Base-by-base conservation (phyloP, 2,797 vertebrate genomes). In the Sebastes kiyomatsui region DNA sequence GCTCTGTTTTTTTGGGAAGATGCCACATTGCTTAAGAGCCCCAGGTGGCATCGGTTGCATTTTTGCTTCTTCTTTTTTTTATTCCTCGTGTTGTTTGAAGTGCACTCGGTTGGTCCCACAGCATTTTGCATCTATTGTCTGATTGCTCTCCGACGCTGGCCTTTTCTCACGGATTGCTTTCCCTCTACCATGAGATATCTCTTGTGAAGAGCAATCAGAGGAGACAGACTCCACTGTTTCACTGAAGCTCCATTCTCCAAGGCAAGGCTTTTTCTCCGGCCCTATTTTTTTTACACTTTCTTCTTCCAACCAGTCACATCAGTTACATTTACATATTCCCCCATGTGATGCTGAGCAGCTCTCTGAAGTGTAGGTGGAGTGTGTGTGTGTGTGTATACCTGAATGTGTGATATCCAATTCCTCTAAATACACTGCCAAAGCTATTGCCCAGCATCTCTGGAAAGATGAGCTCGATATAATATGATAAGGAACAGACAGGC, bases 41-140 rank as follows among this genome's bases (percentile, higher is more conserved):
- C 72, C 72, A 70, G 81, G 82, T 87, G 84, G 60, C 65, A 67
- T 77, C 23, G 22, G 56, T 42, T 72, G 68, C 4, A 1, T 67
- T 81, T 78, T 77, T 67, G 27, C 38, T 76, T 80, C 38, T 72
- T 35, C 65, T 46, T 67, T 72, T 83, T 79, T 58, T 22, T n/a
- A 23, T 25, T 30, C 4, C 4, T 2, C 0, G 5, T 55, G 52
- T 27, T 54, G 62, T 88, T 86, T 91, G 87, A 93, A 90, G 88
- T 83, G 56, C 9, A 4, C 87, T 90, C 85, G 75, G 70, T 90
- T 78, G 84, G 71, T 88, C 79, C 81, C 79, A 71, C 70, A 79
- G 78, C 76, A 75, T 87, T 92, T 88, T 88, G 75, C 80, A 80
- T 88, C 81, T 77, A 78, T 80, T 86, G 79, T 87, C 79, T 90